phyloP scores from a whole-genome alignment of 2,888 invertebrate genomes.

The Acronicta psi region DNA sequence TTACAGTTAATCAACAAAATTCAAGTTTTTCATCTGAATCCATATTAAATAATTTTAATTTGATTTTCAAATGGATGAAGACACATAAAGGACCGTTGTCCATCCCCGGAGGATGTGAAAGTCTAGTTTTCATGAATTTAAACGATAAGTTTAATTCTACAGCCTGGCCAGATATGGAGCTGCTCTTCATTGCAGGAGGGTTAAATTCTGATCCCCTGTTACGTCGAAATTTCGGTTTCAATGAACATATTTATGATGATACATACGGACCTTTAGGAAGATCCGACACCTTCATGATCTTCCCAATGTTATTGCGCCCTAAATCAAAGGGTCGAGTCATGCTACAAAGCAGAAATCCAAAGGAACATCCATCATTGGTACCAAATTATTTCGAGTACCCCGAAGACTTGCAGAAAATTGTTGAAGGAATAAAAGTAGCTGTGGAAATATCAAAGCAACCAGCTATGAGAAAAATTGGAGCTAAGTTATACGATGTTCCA shows the following conservation, averaged over 20 bases:
- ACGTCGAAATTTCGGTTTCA: conserved; percentile 87
- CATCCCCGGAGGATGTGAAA: conserved; percentile 91
- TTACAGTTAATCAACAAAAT: conserved; percentile 81
- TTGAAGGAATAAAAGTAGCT: conserved; percentile 90
- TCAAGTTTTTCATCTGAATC: conserved; percentile 73
- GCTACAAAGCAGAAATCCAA: conserved; percentile 92
- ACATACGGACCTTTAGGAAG: conserved; percentile 79
- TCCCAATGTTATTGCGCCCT: conserved; percentile 92
- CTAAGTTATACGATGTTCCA: conserved; percentile 89
- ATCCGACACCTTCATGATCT: conserved; percentile 85
- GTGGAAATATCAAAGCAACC: conserved; percentile 89
- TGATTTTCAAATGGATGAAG: conserved; percentile 87
- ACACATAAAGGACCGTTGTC: conserved; percentile 88
- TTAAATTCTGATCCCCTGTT: conserved; percentile 83
- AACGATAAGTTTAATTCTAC: conserved; percentile 86
- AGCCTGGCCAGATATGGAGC: conserved; percentile 91
- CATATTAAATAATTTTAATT: conserved; percentile 75
- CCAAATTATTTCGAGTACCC: conserved; percentile 93
- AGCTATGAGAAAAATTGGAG: conserved; percentile 88
- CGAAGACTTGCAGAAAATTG: conserved; percentile 90
- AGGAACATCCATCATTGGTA: conserved; percentile 91
- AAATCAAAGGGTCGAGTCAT: conserved; percentile 91
- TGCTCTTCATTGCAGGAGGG: conserved; percentile 89
- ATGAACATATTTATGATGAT: conserved; percentile 76
- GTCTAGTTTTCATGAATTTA: conserved; percentile 90